Evolutionary conservation across 2,888 invertebrate genomes (phyloP).

Genomic region (Heliconius cydno): DNA sequence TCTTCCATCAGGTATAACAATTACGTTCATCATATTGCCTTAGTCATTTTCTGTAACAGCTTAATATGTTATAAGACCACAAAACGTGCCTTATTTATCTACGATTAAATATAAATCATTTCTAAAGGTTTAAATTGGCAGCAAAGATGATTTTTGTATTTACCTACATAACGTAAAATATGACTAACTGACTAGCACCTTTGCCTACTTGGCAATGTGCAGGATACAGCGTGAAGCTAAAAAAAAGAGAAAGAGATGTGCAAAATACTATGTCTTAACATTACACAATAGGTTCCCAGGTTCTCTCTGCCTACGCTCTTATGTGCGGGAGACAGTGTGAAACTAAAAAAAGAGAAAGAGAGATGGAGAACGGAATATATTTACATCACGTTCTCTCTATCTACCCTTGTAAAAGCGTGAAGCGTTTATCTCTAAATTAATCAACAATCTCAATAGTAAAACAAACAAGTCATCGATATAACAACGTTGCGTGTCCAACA

Average conservation of each 20-base stretch:
- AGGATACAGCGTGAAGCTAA: no score
- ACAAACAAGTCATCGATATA: slow-evolving; percentile 28
- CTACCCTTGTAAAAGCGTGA: no score
- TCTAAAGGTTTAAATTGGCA: slow-evolving; percentile 19
- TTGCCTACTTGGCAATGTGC: no score
- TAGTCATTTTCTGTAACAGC: slow-evolving; percentile 23
- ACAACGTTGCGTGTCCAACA: slow-evolving; percentile 45
- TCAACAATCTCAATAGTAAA: slow-evolving; percentile 1
- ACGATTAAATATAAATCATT: slow-evolving; percentile 31
- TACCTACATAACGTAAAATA: background rate
- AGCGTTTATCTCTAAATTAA: no score
- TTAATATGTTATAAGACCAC: slow-evolving; percentile 32
- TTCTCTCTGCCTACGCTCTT: no score
- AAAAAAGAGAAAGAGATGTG: background rate
- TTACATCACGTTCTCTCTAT: no score
- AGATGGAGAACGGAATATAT: no score
- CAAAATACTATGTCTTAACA: background rate
- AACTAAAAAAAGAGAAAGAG: no score
- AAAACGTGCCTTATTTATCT: slow-evolving; percentile 32
- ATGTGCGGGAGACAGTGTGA: no score
- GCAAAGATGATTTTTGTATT: background rate
- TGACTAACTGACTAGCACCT: background rate
- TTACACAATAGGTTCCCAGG: no score
- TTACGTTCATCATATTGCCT: slow-evolving; percentile 4
- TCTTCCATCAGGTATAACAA: slow-evolving; percentile 27